phyloP scores from a whole-genome alignment of 2,113 vertebrate species.

The Anhinga rufa region DNA sequence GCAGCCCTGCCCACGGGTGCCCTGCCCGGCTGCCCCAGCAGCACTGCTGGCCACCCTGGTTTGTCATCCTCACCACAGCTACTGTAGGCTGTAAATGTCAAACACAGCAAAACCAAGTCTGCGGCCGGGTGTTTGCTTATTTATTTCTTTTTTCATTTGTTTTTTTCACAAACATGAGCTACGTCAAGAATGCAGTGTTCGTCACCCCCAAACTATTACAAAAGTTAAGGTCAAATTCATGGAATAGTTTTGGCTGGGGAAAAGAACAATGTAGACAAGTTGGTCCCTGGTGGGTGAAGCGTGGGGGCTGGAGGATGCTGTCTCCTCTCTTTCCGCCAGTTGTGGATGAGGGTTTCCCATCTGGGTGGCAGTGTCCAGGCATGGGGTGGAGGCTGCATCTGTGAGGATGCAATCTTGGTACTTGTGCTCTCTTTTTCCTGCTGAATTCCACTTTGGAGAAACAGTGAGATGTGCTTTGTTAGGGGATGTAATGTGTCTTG shows the following conservation, averaged over 20 bases:
- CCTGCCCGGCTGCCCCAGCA: not conserved
- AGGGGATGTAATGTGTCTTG: not conserved
- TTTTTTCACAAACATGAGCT: slow-evolving; percentile 32
- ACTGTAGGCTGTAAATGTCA: not conserved
- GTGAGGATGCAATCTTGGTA: not conserved
- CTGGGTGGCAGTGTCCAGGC: not conserved
- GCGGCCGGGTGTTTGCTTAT: not conserved
- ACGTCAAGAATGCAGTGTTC: not conserved
- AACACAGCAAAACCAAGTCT: not conserved
- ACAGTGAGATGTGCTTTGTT: not conserved
- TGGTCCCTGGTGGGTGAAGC: not conserved
- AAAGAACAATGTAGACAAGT: not conserved
- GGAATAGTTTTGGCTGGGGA: slow-evolving; percentile 8
- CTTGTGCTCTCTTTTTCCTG: not conserved
- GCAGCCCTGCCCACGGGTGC: not conserved
- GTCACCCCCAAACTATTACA: not conserved
- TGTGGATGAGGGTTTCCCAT: not conserved
- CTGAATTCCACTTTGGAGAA: not conserved
- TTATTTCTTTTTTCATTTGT: not conserved
- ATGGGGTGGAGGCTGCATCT: not conserved
- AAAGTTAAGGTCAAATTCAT: slow-evolving; percentile 18
- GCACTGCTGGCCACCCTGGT: not conserved
- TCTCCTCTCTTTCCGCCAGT: not conserved
- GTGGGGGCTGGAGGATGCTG: not conserved
- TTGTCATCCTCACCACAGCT: slow-evolving; percentile 1